Percentiles rank a stretch among this genome's conserved stretches.
These are phyloP conservation scores for Stenichneumon culpator DNA, from an alignment of 2,888 invertebrate genomes.

Conservation along the genomic window DNA sequence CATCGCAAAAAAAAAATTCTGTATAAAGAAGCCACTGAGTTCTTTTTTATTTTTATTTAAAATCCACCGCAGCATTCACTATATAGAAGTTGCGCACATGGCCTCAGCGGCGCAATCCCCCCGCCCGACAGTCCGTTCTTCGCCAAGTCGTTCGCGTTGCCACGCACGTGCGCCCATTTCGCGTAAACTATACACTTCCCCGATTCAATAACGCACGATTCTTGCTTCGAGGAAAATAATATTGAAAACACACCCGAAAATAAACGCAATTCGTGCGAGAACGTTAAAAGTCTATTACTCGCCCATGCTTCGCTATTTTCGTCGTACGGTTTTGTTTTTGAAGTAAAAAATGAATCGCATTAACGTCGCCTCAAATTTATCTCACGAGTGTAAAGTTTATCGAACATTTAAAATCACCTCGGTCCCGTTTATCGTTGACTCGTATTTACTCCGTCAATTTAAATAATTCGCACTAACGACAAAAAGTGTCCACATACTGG, in stretches of 20 bases:
- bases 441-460: background rate
- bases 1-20: slow-evolving; percentile 1
- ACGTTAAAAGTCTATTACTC: background rate
- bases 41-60: slow-evolving; percentile 17
- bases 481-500: background rate
- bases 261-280: background rate
- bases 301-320: background rate
- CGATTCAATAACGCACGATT: background rate
- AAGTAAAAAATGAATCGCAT: background rate
- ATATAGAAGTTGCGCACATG: slow-evolving; percentile 58
- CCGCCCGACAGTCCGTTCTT: slow-evolving; percentile 21
- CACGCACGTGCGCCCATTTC: slow-evolving; percentile 44
- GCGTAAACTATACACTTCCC: slow-evolving; percentile 14
- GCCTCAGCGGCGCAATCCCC: slow-evolving; percentile 33
- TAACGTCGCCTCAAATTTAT: background rate
- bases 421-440: background rate
- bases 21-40: slow-evolving; percentile 8
- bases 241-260: background rate
- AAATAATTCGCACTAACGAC: background rate
- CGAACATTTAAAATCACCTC: background rate
- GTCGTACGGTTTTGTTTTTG: background rate
- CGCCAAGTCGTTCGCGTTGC: slow-evolving; percentile 25
- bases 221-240: background rate
- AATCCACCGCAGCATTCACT: slow-evolving; percentile 36
- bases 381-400: background rate